Percentiles rank a stretch among this genome's conserved stretches.
Evolutionary conservation across 2,797 vertebrate genomes (phyloP).

Genomic region (Anas acuta): DNA sequence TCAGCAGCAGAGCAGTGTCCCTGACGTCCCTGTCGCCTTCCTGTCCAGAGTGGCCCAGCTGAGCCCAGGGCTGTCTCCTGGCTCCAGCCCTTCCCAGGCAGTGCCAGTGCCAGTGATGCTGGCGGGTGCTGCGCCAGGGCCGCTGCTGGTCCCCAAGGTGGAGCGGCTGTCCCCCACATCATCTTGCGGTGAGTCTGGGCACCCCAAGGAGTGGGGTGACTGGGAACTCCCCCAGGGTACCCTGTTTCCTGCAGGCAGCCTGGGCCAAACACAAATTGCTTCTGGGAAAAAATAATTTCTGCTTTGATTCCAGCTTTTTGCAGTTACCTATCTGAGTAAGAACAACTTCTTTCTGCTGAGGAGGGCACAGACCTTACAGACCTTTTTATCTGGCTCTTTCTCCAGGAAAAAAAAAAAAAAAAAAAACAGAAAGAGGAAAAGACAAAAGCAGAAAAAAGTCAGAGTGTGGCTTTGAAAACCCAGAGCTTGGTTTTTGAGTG

Average conservation of each 20-base stretch:
- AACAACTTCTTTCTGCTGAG: rapidly evolving
- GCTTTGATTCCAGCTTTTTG: background rate
- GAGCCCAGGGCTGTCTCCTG: slow-evolving; percentile 25
- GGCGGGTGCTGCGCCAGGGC: background rate
- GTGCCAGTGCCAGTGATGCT: background rate
- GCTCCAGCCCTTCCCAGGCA: slow-evolving; percentile 45
- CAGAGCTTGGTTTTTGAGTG: background rate
- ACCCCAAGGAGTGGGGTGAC: background rate
- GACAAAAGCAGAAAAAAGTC: background rate
- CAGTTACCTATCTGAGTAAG: background rate
- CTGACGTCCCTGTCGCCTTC: background rate
- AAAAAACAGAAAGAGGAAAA: slow-evolving; percentile 19
- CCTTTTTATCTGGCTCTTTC: background rate
- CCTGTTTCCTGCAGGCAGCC: background rate
- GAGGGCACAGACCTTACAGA: background rate
- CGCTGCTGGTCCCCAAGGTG: slow-evolving; percentile 86
- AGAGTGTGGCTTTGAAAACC: slow-evolving; percentile 23
- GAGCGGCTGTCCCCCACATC: slow-evolving; percentile 89
- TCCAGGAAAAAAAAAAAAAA: slow-evolving; percentile 7
- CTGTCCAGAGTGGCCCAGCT: slow-evolving; percentile 39
- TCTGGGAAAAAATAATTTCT: background rate
- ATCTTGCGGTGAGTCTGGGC: slow-evolving; percentile 76
- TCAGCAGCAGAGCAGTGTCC: background rate
- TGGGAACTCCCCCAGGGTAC: background rate
- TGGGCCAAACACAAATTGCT: background rate